These are phyloP conservation scores for Crossaster papposus DNA, from an alignment of 53 echinoderm and acorn worm genomes.

Conservation along the genomic window DNA sequence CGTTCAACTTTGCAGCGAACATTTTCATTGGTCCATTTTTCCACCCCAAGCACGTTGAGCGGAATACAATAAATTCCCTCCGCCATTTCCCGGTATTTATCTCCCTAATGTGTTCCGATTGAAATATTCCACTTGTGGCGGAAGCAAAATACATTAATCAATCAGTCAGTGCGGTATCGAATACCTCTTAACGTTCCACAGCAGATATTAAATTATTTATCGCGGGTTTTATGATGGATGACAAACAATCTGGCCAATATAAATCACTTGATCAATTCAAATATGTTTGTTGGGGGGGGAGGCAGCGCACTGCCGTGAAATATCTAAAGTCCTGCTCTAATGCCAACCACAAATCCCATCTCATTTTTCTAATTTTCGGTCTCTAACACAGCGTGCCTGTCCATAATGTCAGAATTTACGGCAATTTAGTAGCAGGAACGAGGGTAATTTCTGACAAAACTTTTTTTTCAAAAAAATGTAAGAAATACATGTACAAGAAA, in stretches of 20 bases:
- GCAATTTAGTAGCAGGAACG: neutral
- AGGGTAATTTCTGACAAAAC: neutral
- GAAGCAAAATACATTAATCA: constrained; percentile 54
- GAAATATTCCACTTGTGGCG: constrained; percentile 37
- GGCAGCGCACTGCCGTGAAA: too few relatives aligned
- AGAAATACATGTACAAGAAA: neutral
- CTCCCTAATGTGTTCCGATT: constrained; percentile 45
- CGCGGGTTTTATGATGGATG: constrained; percentile 40
- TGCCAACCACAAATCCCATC: neutral
- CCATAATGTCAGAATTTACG: neutral
- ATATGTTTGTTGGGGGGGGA: neutral
- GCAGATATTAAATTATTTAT: constrained; percentile 58
- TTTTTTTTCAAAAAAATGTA: neutral
- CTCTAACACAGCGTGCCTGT: neutral
- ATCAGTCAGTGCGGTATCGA: constrained; percentile 28
- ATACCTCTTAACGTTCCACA: constrained; percentile 36
- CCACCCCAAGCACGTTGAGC: neutral
- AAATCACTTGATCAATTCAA: constrained; percentile 50
- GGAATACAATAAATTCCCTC: constrained; percentile 19
- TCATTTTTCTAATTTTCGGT: neutral
- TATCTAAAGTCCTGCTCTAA: constrained; percentile 23
- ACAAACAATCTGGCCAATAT: constrained; percentile 49
- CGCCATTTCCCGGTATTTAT: constrained; percentile 25
- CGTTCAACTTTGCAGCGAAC: neutral
- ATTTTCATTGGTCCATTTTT: neutral